Base-by-base conservation (phyloP, 2,888 invertebrate species). In the Andrena marginata region DNA sequence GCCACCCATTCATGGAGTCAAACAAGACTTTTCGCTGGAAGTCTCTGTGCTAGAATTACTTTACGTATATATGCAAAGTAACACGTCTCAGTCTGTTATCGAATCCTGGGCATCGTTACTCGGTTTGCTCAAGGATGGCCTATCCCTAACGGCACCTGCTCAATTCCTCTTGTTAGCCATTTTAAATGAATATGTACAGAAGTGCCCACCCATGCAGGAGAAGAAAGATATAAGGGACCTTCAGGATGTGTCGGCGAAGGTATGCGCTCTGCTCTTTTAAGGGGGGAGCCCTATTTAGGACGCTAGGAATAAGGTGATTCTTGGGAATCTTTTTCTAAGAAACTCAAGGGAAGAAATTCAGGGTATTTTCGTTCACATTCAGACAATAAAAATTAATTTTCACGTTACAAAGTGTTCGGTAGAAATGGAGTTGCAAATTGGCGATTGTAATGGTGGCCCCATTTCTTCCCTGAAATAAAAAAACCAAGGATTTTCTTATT, bases 41-140 rank as follows among this genome's bases (percentile, higher is more conserved):
- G 97, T 98, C 26, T 97, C 97, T 69, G 96, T 97, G 77, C 94
- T 98, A 81, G 98, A 98, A 94, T 95, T 98, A 84, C 97, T 98
- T 93, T 97, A 97, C 91, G 95, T 95, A 90, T 96, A 96, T 85
- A 96, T 96, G 96, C 95, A 95, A 85, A 96, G 96, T 56, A 96
- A 96, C 7, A 95, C 96, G 0, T 95, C 96, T 0, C 95, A 96
- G 5, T 97, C 97, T 89, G 94, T 98, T 29, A 95, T 96, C 0
- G 97, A 97, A 92, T 97, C 97, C 0, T 98, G 98, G 97, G 94
- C 95, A 16, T 96, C 97, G 0, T 94, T 98, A 80, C 94, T 97
- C 31, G 95, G 96, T n/a, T 95, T 98, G 48, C 95, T 98, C 59
- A 95, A 96, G 82, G 98, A 98, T 89, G 96, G 97, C 1, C 94